Evolutionary conservation across 1,140 invertebrate genomes (phyloP).

Genomic region (Drosophila arizonae): DNA sequence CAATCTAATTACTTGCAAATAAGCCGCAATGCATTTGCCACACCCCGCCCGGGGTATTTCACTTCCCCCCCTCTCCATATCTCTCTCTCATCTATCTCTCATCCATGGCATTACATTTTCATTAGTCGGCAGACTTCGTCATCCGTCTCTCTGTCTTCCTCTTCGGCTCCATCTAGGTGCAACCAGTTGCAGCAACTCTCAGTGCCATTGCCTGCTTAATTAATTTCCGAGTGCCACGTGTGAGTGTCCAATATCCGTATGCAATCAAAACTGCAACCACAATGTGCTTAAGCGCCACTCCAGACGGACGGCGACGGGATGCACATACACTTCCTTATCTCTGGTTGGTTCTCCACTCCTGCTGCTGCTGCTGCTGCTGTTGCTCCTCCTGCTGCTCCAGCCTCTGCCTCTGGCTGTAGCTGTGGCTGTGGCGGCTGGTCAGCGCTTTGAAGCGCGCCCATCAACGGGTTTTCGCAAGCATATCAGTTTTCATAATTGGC

Average conservation of each 20-base stretch:
- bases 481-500: slow-evolving; percentile 81
- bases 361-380: background rate
- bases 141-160: background rate
- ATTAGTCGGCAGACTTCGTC: slow-evolving; percentile 40
- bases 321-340: slow-evolving; percentile 35
- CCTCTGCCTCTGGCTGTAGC: too few species aligned
- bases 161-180: background rate
- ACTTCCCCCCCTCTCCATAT: too few species aligned
- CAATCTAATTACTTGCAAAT: slow-evolving; percentile 59
- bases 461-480: slow-evolving; percentile 77
- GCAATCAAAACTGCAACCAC: slow-evolving; percentile 48
- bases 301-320: background rate
- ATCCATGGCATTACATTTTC: slow-evolving; percentile 62
- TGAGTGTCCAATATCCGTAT: slow-evolving; percentile 74
- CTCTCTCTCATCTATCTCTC: slow-evolving; percentile 11
- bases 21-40: slow-evolving; percentile 38
- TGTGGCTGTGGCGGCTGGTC: slow-evolving; percentile 7
- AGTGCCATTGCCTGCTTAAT: slow-evolving; percentile 52
- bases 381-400: background rate
- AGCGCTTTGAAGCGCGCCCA: slow-evolving; percentile 72
- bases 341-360: slow-evolving; percentile 3
- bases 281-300: slow-evolving; percentile 43
- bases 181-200: slow-evolving; percentile 25
- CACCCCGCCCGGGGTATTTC: slow-evolving; percentile 2
- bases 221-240: slow-evolving; percentile 75